These are phyloP conservation scores for Rhea pennata DNA, from an alignment of 2,113 vertebrate genomes.

Conservation along the genomic window DNA sequence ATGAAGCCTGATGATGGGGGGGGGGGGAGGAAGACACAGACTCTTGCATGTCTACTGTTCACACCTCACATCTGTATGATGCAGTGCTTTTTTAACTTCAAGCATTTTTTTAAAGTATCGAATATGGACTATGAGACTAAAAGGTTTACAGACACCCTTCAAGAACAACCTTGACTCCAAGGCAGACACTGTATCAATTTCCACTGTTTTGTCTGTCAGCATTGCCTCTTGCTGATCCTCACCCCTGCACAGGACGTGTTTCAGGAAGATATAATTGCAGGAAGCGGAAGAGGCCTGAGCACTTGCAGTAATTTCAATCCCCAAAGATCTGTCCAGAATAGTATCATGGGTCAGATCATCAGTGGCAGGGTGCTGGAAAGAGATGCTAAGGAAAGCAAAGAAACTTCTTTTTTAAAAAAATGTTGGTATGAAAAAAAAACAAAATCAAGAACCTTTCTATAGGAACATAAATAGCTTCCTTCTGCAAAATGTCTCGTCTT, in stretches of 20 bases:
- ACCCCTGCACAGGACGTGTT: constrained; percentile 56
- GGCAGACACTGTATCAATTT: background rate
- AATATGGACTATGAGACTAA: background rate
- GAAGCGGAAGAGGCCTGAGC: constrained; percentile 35
- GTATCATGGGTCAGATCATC: background rate
- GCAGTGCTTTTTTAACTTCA: background rate
- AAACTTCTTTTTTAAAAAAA: background rate
- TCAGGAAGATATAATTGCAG: constrained; percentile 46
- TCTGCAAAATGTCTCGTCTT: fast-evolving
- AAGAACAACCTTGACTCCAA: background rate
- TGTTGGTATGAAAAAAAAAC: background rate
- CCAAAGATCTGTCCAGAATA: background rate
- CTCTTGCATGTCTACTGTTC: background rate
- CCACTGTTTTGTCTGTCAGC: background rate
- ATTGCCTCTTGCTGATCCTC: background rate
- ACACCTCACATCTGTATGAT: background rate
- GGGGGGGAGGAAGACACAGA: background rate
- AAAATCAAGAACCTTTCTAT: background rate
- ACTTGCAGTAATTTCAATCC: background rate
- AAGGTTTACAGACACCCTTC: background rate
- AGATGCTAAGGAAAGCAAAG: background rate
- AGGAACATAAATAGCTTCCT: background rate
- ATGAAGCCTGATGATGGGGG: background rate
- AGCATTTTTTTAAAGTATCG: background rate
- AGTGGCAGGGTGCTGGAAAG: background rate